Conservation (phyloP, 2,888 invertebrate genomes). For the Artemia sinica region DNA sequence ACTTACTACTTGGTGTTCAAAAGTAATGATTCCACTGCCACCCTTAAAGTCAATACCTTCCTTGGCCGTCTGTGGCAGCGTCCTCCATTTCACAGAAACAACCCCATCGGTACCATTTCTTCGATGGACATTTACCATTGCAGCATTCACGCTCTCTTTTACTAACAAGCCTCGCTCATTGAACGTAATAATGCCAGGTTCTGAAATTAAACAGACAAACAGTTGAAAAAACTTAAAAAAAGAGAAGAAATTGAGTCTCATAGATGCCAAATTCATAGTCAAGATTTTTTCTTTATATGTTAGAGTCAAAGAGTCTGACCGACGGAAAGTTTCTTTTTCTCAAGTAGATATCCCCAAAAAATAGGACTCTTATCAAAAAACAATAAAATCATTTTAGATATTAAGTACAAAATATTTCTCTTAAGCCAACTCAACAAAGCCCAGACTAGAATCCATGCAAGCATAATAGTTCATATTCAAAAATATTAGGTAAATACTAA, state of each 20-base stretch:
- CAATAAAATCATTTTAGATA: no score
- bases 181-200: conserved; percentile 40
- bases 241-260: not conserved
- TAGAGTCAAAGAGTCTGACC: no score
- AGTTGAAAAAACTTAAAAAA: conserved; percentile 8
- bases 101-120: conserved; percentile 39
- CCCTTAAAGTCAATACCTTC: conserved; percentile 38
- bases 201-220: conserved; percentile 29
- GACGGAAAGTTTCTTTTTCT: no score
- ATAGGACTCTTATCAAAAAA: no score
- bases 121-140: conserved; percentile 35
- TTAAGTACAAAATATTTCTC: no score
- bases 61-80: conserved; percentile 31
- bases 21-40: conserved; percentile 35
- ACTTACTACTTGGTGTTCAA: conserved; percentile 34
- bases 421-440: no score
- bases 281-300: no score
- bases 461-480: no score
- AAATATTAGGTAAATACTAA: no score
- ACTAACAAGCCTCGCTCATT: conserved; percentile 39
- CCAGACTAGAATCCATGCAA: no score
- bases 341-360: no score
- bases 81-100: conserved; percentile 24
- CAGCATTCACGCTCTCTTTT: conserved; percentile 38
- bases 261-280: no score